phyloP scores from a whole-genome alignment of 2,113 vertebrate genomes.

The Caranx ignobilis region DNA sequence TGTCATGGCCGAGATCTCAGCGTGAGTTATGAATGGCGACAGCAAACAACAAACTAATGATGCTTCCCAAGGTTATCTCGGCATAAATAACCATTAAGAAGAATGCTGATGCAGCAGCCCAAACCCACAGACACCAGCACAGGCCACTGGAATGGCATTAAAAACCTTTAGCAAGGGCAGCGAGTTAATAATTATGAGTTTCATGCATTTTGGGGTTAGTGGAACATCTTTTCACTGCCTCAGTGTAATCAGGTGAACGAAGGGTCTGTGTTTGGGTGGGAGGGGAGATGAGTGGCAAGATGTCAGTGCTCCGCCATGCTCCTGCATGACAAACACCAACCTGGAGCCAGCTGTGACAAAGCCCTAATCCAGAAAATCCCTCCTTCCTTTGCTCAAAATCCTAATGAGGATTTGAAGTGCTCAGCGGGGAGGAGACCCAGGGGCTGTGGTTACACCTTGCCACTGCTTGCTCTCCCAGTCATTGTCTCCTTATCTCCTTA shows the following conservation, averaged over 20 bases:
- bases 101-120: conserved; percentile 63
- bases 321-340: conserved; percentile 86
- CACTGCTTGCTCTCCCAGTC: conserved; percentile 78
- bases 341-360: conserved; percentile 85
- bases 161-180: conserved; percentile 55
- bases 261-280: conserved; percentile 54
- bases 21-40: conserved; percentile 63
- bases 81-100: conserved; percentile 75
- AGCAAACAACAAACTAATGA: conserved; percentile 76
- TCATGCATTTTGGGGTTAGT: conserved; percentile 48
- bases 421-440: conserved; percentile 76
- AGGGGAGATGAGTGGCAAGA: conserved; percentile 70
- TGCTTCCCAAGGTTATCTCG: conserved; percentile 73
- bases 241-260: conserved; percentile 49
- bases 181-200: conserved; percentile 43
- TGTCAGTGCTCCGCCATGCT: conserved; percentile 72
- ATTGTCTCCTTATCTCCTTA: conserved; percentile 83
- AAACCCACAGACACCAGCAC: conserved; percentile 50
- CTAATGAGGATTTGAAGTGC: conserved; percentile 85
- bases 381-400: conserved; percentile 84
- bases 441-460: conserved; percentile 80
- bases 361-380: conserved; percentile 85
- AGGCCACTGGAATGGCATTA: conserved; percentile 23
- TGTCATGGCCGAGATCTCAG: conserved; percentile 55
- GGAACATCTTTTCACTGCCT: conserved; percentile 43